Base-by-base conservation (phyloP, 2,113 vertebrate genomes). In the Hypocryptadius cinnamomeus region DNA sequence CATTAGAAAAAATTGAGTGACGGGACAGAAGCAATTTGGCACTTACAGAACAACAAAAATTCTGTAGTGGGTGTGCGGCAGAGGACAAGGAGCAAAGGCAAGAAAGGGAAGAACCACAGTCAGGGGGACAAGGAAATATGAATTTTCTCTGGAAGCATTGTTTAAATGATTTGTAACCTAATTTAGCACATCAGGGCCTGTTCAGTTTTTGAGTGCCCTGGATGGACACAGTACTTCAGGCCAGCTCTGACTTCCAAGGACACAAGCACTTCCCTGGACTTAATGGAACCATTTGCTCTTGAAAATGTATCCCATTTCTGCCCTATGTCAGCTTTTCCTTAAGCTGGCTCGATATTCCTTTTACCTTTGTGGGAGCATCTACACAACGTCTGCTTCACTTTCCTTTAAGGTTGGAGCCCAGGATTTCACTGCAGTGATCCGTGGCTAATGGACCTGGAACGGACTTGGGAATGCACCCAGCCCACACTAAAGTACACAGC, bases 231-330 rank as follows among this genome's bases (percentile, higher is more conserved):
- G 44, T 17, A n/a, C 57, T 69, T 60, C 20, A 48, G 81, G 71
- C 23, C 81, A 88, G 71, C 56, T 83, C 88, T 51, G 17, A 66
- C 85, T 82, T 69, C 59, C 76, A 90, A 87, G 83, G 85, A 63
- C 22, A 5, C 6, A 42, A 79, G 64, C 4, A 0, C 44, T 77
- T 50, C 64, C n/a, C 45, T 70, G 71, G 64, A 24, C 35, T 83
- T 77, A 77, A 69, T 45, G 71, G 92, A 90, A 59, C 54, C 64
- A 40, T 71, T 50, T 83, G 73, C 72, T 92, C 85, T 24, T 37
- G 44, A 31, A 73, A 93, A 39, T 0, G 0, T 51, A 69, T 94
- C 74, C 7, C 50, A 35, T 92, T 88, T 40, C 72, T 66, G 77
- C 37, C 47, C 59, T 27, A 0, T 8, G 33, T 66, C 92, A 92